Evolutionary conservation across 2,113 vertebrate genomes (phyloP), one percentile per base, ranked within the genome.

Genomic region (Lynx canadensis): DNA sequence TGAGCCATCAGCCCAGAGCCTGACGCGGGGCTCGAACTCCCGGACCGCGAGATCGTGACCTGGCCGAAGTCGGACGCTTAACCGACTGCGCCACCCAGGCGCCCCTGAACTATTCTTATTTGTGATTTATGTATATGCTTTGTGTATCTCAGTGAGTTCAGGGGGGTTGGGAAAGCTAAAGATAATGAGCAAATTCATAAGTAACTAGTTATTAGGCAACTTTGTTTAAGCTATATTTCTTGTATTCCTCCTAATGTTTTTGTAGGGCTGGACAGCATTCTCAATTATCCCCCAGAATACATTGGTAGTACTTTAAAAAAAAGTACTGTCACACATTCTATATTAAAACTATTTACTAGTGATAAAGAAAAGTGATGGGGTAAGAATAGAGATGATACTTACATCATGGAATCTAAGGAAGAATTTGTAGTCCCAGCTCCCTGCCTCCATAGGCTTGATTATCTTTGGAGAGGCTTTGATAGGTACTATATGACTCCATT

Each of bases 221-320:
- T 86, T 90, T 86, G n/a, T 86, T 74, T 87, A 82, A 91, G 41
- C 38, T 76, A 7, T 87, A 63, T 63, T 82, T 65, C 60, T 73
- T 86, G n/a, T 81, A 57, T 94, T 97, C 38, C 52, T 80, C 76
- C 45, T 91, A n/a, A 76, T 87, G 48, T 41, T n/a, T 92, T 97
- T 94, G 27, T 93, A 57, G 27, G 9, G 2, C 66, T 93, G 16
- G 15, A 55, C 50, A 65, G n/a, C 57, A 31, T 12, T 86, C 33
- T 82, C 81, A 68, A 12, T 93, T 90, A 95, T 89, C 29, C 89
- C 45, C 45, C 7, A 41, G 31, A 93, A 36, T 65, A 95, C 81
- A 80, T 25, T 85, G 33, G 36, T 69, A 84, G 18, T 90, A 57
- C 19, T 60, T 60, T 25, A 23, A 23, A 9, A 57, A 21, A 57